phyloP scores from a whole-genome alignment of 2,113 vertebrate species.

The Mormoops blainvillei region DNA sequence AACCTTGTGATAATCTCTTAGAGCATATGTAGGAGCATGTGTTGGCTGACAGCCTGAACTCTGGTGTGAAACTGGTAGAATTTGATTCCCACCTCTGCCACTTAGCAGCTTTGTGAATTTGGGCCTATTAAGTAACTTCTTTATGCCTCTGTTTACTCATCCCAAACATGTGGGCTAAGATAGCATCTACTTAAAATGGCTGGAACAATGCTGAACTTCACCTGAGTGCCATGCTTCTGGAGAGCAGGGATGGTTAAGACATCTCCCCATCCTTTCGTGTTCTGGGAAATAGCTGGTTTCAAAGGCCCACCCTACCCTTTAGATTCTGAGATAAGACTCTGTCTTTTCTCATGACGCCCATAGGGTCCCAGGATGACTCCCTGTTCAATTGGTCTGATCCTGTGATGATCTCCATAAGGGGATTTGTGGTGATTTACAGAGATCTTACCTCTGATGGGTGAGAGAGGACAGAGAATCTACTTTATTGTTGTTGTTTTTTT shows the following conservation, averaged over 20 bases:
- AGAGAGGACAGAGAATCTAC: not conserved
- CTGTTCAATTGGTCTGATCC: not conserved
- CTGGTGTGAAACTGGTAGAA: not conserved
- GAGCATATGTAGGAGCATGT: rapidly evolving
- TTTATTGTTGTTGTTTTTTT: not conserved
- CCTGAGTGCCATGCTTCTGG: not conserved
- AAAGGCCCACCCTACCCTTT: rapidly evolving
- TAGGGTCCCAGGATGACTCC: not conserved
- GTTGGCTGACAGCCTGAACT: not conserved
- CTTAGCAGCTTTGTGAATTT: not conserved
- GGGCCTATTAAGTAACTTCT: not conserved
- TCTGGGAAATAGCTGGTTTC: not conserved
- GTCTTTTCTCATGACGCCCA: too few species aligned
- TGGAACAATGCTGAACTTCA: not conserved
- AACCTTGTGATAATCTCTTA: not conserved
- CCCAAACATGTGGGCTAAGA: not conserved
- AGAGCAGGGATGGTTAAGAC: not conserved
- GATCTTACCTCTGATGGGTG: not conserved
- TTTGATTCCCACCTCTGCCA: not conserved
- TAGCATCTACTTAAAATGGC: not conserved
- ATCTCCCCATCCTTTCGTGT: not conserved
- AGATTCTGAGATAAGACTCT: not conserved
- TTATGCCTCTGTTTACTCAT: not conserved
- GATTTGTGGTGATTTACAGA: not conserved
- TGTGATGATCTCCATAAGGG: not conserved